Percentiles rank a stretch among this genome's conserved stretches.
Evolutionary conservation across 2,888 invertebrate species (phyloP).

Genomic region (Tetragnatha montana): DNA sequence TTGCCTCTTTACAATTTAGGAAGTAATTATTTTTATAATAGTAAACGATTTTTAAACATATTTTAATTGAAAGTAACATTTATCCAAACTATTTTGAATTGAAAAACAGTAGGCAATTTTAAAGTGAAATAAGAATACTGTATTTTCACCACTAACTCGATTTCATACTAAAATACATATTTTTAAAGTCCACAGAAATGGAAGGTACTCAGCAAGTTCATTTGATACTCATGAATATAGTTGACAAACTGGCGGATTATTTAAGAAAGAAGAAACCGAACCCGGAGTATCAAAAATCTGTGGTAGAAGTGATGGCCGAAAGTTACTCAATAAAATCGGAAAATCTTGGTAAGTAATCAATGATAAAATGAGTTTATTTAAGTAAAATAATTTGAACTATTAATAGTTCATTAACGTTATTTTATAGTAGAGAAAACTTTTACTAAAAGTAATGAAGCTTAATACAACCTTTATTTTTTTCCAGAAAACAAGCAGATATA

Average conservation of each 20-base stretch:
- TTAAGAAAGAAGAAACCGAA: constrained; percentile 82
- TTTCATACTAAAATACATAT: not conserved
- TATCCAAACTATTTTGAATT: not conserved
- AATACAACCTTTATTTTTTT: not conserved
- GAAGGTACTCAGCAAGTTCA: constrained; percentile 51
- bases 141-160: not conserved
- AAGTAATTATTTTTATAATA: too few species aligned
- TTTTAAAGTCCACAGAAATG: constrained; percentile 74
- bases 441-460: not conserved
- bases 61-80: not conserved
- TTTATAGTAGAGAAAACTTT: not conserved
- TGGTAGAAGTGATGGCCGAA: constrained; percentile 86
- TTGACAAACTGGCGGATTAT: constrained; percentile 81
- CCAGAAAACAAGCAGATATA: constrained; percentile 26
- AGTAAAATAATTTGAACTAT: not conserved
- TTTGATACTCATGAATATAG: constrained; percentile 74
- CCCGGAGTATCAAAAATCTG: constrained; percentile 82
- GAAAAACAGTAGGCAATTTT: not conserved
- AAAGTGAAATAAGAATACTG: not conserved
- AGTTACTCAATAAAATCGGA: constrained; percentile 81
- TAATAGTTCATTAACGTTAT: not conserved
- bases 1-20: too few species aligned
- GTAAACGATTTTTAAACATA: too few species aligned
- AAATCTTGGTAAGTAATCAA: constrained; percentile 44
- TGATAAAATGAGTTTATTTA: not conserved